Evolutionary conservation across 2,888 invertebrate genomes (phyloP).

Genomic region (Macroteleia sp.): DNA sequence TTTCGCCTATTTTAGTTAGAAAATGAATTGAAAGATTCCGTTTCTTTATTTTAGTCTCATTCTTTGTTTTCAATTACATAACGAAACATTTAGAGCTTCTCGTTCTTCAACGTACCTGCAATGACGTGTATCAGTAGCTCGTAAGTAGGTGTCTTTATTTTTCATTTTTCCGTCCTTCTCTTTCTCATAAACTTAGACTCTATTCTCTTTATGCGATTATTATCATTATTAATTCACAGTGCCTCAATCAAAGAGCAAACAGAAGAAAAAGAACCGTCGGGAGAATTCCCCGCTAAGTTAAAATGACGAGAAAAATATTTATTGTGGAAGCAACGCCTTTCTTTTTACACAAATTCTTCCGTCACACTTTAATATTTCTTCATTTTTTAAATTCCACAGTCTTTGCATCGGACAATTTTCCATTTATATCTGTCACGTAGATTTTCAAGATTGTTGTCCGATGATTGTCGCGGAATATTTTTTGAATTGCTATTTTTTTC

Average conservation of each 20-base stretch:
- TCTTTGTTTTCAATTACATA: slow-evolving; percentile 1
- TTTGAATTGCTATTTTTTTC: no score
- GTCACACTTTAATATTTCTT: no score
- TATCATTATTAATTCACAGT: slow-evolving; percentile 24
- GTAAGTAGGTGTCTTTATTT: slow-evolving; percentile 55
- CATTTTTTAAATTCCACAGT: no score
- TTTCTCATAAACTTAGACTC: slow-evolving; percentile 1
- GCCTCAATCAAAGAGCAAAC: slow-evolving; percentile 54
- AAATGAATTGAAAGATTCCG: neutral
- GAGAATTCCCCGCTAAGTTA: neutral
- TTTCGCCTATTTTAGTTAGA: slow-evolving; percentile 12
- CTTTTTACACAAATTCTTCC: slow-evolving; percentile 38
- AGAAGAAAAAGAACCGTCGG: slow-evolving; percentile 54
- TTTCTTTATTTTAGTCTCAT: neutral
- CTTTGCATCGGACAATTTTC: no score
- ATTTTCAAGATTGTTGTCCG: no score
- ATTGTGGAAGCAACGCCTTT: slow-evolving; percentile 40
- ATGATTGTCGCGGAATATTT: no score
- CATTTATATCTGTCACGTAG: no score
- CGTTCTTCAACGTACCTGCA: slow-evolving; percentile 37
- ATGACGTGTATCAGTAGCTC: slow-evolving; percentile 55
- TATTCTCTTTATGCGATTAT: slow-evolving; percentile 20
- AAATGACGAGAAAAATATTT: slow-evolving; percentile 42
- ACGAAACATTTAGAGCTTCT: slow-evolving; percentile 35
- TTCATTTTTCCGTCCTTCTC: slow-evolving; percentile 15